Percentiles rank a stretch among this genome's conserved stretches.
Conservation (phyloP, 2,797 vertebrate genomes). For the Ammospiza maritima region DNA sequence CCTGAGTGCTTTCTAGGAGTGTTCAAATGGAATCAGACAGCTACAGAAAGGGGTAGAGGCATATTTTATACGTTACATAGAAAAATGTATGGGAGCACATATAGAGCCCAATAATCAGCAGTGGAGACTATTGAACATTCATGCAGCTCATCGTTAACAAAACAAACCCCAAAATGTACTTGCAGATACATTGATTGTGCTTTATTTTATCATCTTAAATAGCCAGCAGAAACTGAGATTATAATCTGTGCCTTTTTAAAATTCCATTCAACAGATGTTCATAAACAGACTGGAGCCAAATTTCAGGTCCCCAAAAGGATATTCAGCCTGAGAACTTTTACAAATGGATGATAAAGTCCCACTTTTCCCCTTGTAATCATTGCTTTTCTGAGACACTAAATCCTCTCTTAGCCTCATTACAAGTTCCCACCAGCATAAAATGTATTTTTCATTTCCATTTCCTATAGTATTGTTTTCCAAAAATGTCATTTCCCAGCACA, state of each 20-base stretch:
- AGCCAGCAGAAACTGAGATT: slow-evolving; percentile 51
- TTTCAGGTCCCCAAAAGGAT: slow-evolving; percentile 57
- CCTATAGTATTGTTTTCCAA: slow-evolving; percentile 51
- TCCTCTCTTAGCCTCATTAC: slow-evolving; percentile 63
- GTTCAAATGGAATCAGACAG: not conserved
- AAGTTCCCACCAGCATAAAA: slow-evolving; percentile 63
- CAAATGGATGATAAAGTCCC: slow-evolving; percentile 54
- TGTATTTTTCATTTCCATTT: slow-evolving; percentile 51
- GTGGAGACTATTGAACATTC: not conserved
- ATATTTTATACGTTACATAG: not conserved
- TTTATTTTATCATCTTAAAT: not conserved
- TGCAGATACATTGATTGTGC: not conserved
- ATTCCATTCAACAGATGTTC: slow-evolving; percentile 69
- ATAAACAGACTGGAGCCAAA: slow-evolving; percentile 41
- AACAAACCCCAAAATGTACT: not conserved
- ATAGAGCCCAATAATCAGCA: not conserved
- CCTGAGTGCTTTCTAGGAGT: not conserved
- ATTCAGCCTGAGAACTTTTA: slow-evolving; percentile 48
- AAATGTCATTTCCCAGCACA: slow-evolving; percentile 30
- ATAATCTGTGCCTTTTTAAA: slow-evolving; percentile 57
- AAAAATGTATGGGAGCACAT: not conserved
- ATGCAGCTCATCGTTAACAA: not conserved
- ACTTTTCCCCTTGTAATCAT: not conserved
- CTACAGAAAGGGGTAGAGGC: not conserved
- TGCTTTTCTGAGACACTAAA: slow-evolving; percentile 53